Conservation (phyloP, 2,888 invertebrate species). For the Adineta ricciae region DNA sequence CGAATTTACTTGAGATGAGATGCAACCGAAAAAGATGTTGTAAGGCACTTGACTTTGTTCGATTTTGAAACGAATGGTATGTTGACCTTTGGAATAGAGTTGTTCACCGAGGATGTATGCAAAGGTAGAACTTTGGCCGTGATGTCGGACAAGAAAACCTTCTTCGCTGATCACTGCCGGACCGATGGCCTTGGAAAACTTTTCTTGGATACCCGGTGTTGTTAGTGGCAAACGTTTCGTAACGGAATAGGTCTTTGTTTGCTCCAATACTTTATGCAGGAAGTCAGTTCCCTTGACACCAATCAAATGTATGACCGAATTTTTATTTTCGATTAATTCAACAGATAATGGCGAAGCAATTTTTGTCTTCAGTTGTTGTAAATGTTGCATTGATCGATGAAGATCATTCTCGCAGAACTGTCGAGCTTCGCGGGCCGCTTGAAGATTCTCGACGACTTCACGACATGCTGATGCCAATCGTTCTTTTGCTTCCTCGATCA, state of each 20-base stretch:
- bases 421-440: not conserved
- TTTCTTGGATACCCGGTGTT: not conserved
- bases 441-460: not conserved
- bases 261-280: not conserved
- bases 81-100: not conserved
- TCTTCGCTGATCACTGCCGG: not conserved
- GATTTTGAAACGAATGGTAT: not conserved
- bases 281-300: not conserved
- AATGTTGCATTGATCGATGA: not conserved
- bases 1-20: not conserved
- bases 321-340: not conserved
- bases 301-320: not conserved
- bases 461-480: not conserved
- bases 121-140: not conserved
- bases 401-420: not conserved
- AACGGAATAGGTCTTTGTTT: not conserved
- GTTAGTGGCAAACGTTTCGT: not conserved
- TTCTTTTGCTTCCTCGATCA: not conserved
- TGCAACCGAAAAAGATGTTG: not conserved
- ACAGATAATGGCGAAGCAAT: not conserved
- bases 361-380: not conserved
- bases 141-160: not conserved
- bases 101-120: not conserved
- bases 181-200: not conserved
- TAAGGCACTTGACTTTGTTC: not conserved